Base-by-base conservation (phyloP, 2,888 invertebrate genomes). In the Orthosia gothica region DNA sequence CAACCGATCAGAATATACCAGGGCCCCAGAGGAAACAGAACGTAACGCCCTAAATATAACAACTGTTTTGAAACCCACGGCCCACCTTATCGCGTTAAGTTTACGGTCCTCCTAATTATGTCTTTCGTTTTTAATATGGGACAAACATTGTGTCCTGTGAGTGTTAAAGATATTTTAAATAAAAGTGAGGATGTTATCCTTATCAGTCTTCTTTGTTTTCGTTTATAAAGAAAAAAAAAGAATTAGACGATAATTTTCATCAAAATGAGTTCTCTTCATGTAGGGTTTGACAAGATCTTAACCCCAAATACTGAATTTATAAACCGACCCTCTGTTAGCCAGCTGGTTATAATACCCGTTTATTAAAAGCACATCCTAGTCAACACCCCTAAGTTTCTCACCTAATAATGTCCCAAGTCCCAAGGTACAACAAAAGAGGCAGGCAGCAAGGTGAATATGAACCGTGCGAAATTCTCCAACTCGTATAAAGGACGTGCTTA, bases 1-100 rank as follows among this genome's bases (percentile, higher is more conserved):
- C 84, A 88, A 89, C 86, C 87, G 89, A 92, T 92, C 91, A 89
- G 88, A 92, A 78, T 77, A 62, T 91, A 92, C 90, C 84, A 80
- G 88, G 88, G 91, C 91, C 92, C 89, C 85, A 81, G 88, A 89
- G 91, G 89, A 90, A 93, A 91, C 92, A 89, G 91, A 93, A 91
- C 92, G 91, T 90, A 92, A 89, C 93, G 94, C 90, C 93, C 95
- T 93, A 95, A 94, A 94, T 94, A 95, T 93, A 94, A 91, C 91
- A 89, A 91, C 89, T 84, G 90, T 91, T 87, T 82, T 73, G 82
- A 77, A 91, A 89, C 89, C 86, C 79, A 81, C 87, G 88, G 87
- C 92, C 87, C 87, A 94, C 94, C 93, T 92, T 95, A 92, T 94
- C 95, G 88, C 89, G 59, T 54, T 73, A 75, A 82, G 70, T 80